Evolutionary conservation across 1,140 invertebrate genomes (phyloP), one percentile per base, ranked within the genome.

Genomic region (Ceratosolen solmsi): DNA sequence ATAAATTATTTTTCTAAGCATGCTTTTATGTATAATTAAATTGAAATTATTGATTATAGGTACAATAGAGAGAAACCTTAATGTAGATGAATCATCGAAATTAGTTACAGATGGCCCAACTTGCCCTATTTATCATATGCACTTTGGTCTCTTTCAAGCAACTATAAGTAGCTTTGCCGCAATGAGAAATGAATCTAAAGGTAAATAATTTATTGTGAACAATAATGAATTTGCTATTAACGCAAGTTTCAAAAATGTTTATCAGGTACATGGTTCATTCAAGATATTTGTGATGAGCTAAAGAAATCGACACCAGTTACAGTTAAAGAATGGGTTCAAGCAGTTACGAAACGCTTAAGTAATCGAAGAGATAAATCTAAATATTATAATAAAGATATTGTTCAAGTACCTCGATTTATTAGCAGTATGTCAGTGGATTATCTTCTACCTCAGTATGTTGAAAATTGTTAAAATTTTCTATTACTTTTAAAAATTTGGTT

Each of bases 71-170:
- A 72, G 20, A 7, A 51, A 38, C 1, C 1, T 36, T 41, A 9
- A 1, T 76, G 41, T 33, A 22, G n/a, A 65, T 65, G 15, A 46
- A 46, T 30, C n/a, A n/a, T n/a, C 58, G 22, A 41, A 30, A 63
- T 63, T 73, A 73, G 51, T 72, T 38, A 63, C 68, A 71, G 75
- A 78, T 78, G 54, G 75, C 27, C 54, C n/a, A 72, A 25, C n/a
- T 46, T 58, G 51, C 25, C 68, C 73, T 41, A 25, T 72, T 46
- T 73, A 78, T 54, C 25, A 51, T 22, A 38, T 36, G 27, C 75
- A 82, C 20, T 78, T 82, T 78, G 36, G 36, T 20, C 27, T 83
- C 20, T 83, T 79, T 65, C 82, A 74, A 51, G 70, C 82, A 25
- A 79, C 82, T 17, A 68, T 83, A 74, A 54, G 22, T 63, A 38